Evolutionary conservation across 2,797 vertebrate species (phyloP), one percentile per base, ranked within the genome.

Genomic region (Chrosomus eos): DNA sequence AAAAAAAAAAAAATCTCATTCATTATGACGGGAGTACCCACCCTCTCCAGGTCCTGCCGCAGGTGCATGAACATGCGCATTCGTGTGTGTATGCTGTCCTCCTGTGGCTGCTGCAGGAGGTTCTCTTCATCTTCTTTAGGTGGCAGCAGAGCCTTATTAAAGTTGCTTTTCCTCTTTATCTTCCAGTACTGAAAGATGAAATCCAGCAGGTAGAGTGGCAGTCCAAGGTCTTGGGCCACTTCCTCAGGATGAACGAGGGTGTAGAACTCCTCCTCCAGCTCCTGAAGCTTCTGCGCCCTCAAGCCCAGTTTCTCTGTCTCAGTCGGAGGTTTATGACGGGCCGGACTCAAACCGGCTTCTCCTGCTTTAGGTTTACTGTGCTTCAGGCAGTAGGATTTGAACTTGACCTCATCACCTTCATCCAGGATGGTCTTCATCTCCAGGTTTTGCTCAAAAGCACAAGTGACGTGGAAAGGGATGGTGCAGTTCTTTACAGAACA

Each of bases 51-150:
- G 92, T 99, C 98, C 92, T 99, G 98, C 2, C 98, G 95, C 83
- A 99, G 96, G 86, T 99, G 98, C 98, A 99, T 99, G 92, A 99
- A 99, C 98, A 99, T 99, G 89, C 97, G 95, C 98, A 99, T 99
- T 88, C 98, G 97, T n/a, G 97, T 98, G 90, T 99, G 97, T 91
- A 99, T 97, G 92, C 95, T 98, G 93, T 99, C 97, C 93, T 98
- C 97, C 91, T 97, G 97, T n/a, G 97, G 98, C 92, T 97, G 96
- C 90, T 96, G 93, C 88, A 98, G 93, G 90, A 97, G 93, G 90
- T 97, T 97, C 93, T 97, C 96, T 93, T 98, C 97, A 62, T 97
- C 97, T 89, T 97, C 97, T 91, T 96, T 97, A 87, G 97, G 98
- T 89, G 98, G 97, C 93, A 99, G 94, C 92, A 99, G 95, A 33